A percentile compares a stretch with the other conserved stretches of the same genome.
Conservation (phyloP, 2,888 invertebrate species). For the Lamellibrachia satsuma region DNA sequence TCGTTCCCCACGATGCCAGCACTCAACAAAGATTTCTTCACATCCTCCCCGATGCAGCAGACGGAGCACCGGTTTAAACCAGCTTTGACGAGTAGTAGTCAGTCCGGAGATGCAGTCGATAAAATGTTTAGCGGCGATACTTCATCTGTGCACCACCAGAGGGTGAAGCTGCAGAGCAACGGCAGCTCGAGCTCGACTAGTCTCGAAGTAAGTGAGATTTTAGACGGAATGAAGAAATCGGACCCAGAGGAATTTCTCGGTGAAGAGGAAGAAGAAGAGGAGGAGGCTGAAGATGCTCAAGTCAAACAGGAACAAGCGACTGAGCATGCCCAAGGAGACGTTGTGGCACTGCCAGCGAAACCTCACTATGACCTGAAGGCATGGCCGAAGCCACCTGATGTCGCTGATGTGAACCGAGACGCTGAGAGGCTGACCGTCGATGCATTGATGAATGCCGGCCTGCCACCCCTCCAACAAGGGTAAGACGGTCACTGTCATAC, state of each 20-base stretch:
- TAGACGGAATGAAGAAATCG: conserved; percentile 61
- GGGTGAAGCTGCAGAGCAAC: conserved; percentile 64
- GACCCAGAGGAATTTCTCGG: conserved; percentile 39
- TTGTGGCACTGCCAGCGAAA: neutral
- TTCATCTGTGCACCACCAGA: neutral
- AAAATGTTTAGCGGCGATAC: neutral
- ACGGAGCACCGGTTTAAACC: conserved; percentile 18
- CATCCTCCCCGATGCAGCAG: conserved; percentile 23
- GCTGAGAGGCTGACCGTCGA: conserved; percentile 42
- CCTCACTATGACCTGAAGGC: conserved; percentile 27
- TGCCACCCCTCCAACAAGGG: neutral
- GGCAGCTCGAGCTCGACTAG: conserved; percentile 78
- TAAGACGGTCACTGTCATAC: neutral
- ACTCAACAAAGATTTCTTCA: conserved; percentile 19
- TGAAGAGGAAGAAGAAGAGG: conserved; percentile 39
- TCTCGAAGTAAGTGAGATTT: conserved; percentile 87
- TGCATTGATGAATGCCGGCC: conserved; percentile 25
- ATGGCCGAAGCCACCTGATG: conserved; percentile 56
- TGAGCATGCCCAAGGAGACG: conserved; percentile 23
- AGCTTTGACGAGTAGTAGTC: neutral
- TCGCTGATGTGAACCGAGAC: conserved; percentile 37
- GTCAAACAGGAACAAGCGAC: neutral
- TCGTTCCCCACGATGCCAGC: neutral
- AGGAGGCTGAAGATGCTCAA: conserved; percentile 27
- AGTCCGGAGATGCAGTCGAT: neutral